Evolutionary conservation across 2,113 vertebrate genomes (phyloP).

Genomic region (Chionodraco myersi): DNA sequence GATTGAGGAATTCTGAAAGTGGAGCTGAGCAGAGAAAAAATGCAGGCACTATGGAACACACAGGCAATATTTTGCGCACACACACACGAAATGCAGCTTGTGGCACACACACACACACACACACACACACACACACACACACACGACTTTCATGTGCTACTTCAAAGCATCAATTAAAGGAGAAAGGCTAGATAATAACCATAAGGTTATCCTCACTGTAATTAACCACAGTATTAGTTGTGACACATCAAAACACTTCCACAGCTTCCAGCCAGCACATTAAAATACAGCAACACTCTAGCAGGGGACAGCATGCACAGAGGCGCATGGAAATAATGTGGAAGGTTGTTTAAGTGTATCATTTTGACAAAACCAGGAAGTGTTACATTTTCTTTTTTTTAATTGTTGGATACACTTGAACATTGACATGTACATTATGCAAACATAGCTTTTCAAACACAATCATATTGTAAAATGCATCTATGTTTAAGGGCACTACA

Average conservation of each 20-base stretch:
- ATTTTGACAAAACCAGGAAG: constrained; percentile 38
- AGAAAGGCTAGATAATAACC: constrained; percentile 72
- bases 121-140: not conserved
- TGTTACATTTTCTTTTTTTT: constrained; percentile 25
- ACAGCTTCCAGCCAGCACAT: constrained; percentile 50
- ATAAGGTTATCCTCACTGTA: constrained; percentile 69
- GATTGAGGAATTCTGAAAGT: constrained; percentile 70
- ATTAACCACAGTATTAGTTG: constrained; percentile 68
- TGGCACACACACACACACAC: not conserved
- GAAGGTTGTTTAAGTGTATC: constrained; percentile 36
- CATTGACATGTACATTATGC: constrained; percentile 2
- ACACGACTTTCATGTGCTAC: constrained; percentile 72
- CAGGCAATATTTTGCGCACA: too few relatives aligned
- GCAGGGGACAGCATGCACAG: constrained; percentile 40
- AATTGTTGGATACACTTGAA: constrained; percentile 10
- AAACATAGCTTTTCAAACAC: constrained; percentile 11
- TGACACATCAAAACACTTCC: constrained; percentile 71
- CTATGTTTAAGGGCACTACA: not conserved
- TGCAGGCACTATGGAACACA: constrained; percentile 25
- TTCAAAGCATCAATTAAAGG: constrained; percentile 80
- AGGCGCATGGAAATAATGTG: constrained; percentile 56
- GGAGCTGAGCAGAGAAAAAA: constrained; percentile 59
- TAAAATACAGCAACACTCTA: constrained; percentile 60
- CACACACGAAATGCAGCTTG: too few relatives aligned
- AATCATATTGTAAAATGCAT: not conserved